Evolutionary conservation across 1,140 invertebrate genomes (phyloP).

Genomic region (Lepidostoma basale): DNA sequence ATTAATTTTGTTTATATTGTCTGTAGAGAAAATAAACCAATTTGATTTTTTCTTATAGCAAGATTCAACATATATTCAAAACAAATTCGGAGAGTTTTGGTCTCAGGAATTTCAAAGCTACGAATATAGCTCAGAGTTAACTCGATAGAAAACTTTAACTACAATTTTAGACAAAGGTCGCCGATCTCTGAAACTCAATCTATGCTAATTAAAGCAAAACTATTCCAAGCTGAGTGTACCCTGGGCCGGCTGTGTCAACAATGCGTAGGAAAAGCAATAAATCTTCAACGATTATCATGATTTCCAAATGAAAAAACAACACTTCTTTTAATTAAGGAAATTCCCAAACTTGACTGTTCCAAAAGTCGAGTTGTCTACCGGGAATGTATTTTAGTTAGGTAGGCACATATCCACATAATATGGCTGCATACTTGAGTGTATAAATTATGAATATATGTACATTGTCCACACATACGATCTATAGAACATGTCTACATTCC

Average conservation of each 20-base stretch:
- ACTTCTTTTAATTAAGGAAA: slow-evolving; percentile 33
- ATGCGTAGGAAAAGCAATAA: slow-evolving; percentile 27
- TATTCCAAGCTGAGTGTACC: not conserved
- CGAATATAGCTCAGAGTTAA: not conserved
- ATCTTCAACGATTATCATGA: slow-evolving; percentile 27
- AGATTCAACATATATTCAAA: too few relatives aligned
- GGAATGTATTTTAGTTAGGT: too few relatives aligned
- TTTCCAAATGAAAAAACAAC: slow-evolving; percentile 7
- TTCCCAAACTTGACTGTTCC: slow-evolving; percentile 22
- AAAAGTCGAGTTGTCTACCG: too few relatives aligned
- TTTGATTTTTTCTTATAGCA: too few relatives aligned
- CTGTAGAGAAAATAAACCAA: too few relatives aligned
- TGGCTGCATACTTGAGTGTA: too few relatives aligned
- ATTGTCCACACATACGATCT: too few relatives aligned
- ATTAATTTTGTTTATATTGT: too few relatives aligned
- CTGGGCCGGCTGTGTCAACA: slow-evolving; percentile 20
- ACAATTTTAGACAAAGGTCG: not conserved
- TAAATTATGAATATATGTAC: too few relatives aligned
- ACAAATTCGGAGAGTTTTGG: too few relatives aligned
- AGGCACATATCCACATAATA: too few relatives aligned
- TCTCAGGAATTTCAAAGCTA: not conserved
- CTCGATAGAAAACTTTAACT: not conserved
- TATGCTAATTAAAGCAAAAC: slow-evolving; percentile 40
- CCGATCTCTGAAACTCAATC: slow-evolving; percentile 2
- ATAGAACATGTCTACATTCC: too few relatives aligned